Base-by-base conservation (phyloP, 2,113 vertebrate genomes). In the Ptychochromis oligacanthus region DNA sequence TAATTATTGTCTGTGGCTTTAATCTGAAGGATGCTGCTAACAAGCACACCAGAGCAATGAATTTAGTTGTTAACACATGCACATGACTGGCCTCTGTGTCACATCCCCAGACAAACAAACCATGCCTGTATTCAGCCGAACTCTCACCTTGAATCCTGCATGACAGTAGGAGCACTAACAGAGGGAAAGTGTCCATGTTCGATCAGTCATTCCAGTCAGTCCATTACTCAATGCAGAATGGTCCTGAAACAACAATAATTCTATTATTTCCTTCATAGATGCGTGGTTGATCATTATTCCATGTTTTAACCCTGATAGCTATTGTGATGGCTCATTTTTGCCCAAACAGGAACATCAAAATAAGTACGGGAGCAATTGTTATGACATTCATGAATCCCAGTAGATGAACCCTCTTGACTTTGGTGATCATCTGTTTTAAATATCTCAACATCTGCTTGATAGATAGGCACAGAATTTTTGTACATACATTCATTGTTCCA, bases 61-160 rank as follows among this genome's bases (percentile, higher is more conserved):
- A 38, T 83, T 58, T 38, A 36, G 43, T 14, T 36, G 18, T 79
- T 84, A 76, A 81, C 56, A 84, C 36, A n/a, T 38, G 26, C 46
- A 61, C 49, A 75, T 72, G 8, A 85, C 55, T 49, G 81, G 61
- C 22, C 24, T 75, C 34, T 52, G 13, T 64, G 70, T 72, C 58
- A 64, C 43, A 46, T 59, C 28, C 59, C 7, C 43, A 74, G 15
- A 52, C 75, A 82, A 46, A 81, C 34, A 61, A 59, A 18, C 46
- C 72, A 7, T 65, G 28, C 89, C 86, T 84, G 77, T 49, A 81
- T 43, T 75, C 28, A 78, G 17, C 24, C 67, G 22, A 80, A 58
- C 22, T 43, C 89, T 93, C 80, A 96, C 95, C 94, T 90, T 91
- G 78, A 87, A 60, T 80, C 58, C 36, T 34, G 79, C 31, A 90